Evolutionary conservation across 2,888 invertebrate species (phyloP).

Genomic region (Saturnia japonica): DNA sequence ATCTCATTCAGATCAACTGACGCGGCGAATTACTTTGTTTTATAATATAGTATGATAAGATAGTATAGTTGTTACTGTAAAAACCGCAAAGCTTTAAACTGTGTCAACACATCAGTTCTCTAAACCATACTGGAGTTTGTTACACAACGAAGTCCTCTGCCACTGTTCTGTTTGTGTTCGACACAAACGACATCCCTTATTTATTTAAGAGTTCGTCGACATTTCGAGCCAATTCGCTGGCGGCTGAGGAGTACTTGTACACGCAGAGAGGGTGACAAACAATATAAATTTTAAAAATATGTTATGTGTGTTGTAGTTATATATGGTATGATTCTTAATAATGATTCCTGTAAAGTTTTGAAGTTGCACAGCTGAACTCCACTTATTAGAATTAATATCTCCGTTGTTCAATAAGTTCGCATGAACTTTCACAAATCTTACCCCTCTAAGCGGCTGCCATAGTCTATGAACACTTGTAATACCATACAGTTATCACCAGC

Average conservation of each 20-base stretch:
- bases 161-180: slow-evolving; percentile 62
- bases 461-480: no score
- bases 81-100: background rate
- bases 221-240: slow-evolving; percentile 48
- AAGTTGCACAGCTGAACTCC: no score
- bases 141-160: slow-evolving; percentile 42
- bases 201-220: slow-evolving; percentile 68
- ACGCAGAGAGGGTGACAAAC: slow-evolving; percentile 10
- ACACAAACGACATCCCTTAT: slow-evolving; percentile 67
- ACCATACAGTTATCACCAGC: no score
- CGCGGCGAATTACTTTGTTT: no score
- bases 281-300: background rate
- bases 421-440: no score
- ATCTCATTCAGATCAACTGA: no score
- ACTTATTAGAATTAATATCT: no score
- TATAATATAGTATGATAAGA: no score
- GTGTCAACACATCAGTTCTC: background rate
- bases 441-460: no score
- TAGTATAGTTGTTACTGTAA: background rate
- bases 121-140: slow-evolving; percentile 26
- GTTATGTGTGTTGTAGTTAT: background rate
- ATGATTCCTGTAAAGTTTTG: no score
- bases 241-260: slow-evolving; percentile 26
- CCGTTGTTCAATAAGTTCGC: no score
- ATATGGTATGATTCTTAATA: no score